phyloP scores from a whole-genome alignment of 2,888 invertebrate species.

The Sphaerophoria rueppellii region DNA sequence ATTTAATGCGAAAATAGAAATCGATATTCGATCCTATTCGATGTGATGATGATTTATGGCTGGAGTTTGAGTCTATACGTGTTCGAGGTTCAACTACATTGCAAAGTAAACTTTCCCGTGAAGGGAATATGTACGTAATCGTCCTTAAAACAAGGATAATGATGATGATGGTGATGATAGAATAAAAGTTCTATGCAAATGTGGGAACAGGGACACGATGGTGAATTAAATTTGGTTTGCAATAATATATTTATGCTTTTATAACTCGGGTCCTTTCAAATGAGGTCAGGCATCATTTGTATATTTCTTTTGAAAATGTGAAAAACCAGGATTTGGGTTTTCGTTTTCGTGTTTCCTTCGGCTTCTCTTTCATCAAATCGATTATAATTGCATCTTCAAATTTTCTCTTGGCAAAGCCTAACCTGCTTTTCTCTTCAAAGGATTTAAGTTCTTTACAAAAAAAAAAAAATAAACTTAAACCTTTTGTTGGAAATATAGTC shows the following conservation, averaged over 20 bases:
- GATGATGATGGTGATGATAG: slow-evolving; percentile 29
- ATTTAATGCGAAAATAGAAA: slow-evolving; percentile 32
- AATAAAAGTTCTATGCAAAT: slow-evolving; percentile 19
- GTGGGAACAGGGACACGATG: background rate
- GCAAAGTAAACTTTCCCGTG: background rate
- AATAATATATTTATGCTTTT: slow-evolving; percentile 51
- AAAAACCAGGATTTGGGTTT: background rate
- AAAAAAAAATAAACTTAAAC: background rate
- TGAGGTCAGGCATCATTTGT: slow-evolving; percentile 5
- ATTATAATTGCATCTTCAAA: slow-evolving; percentile 49
- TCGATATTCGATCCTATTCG: slow-evolving; percentile 54
- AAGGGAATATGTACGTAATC: background rate
- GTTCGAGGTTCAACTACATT: too few species aligned
- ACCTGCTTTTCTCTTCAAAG: slow-evolving; percentile 14
- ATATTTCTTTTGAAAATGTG: background rate
- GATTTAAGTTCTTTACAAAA: slow-evolving; percentile 16
- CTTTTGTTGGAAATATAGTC: background rate
- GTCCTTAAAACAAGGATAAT: slow-evolving; percentile 23
- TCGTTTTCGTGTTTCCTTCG: background rate
- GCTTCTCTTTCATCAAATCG: slow-evolving; percentile 2
- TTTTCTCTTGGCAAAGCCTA: slow-evolving; percentile 37
- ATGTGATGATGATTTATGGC: slow-evolving; percentile 54
- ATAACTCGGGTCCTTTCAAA: slow-evolving; percentile 10
- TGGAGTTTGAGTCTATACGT: background rate
- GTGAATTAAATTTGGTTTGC: slow-evolving; percentile 15